Evolutionary conservation across 2,888 invertebrate genomes (phyloP), one percentile per base, ranked within the genome.

Genomic region (Drosophila siamana): DNA sequence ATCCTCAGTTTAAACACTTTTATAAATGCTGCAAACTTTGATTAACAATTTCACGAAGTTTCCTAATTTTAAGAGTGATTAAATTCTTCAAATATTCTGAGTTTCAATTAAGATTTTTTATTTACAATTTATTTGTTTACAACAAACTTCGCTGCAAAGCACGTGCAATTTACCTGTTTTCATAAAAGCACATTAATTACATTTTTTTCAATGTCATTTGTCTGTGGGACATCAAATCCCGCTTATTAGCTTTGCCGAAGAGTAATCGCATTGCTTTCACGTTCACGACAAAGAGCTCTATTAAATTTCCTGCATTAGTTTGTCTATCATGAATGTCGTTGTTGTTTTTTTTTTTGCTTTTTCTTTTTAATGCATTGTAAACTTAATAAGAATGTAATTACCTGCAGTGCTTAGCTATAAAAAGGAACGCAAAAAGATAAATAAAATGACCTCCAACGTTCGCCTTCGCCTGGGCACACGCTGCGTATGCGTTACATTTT

Each of bases 401-500:
- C 62, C 36, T 56, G 40, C 43, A 55, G 46, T 56, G 56, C 48
- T 56, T 43, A 43, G 63, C 41, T 55, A 66, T 66, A 71, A 67
- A 70, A 69, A 60, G 8, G 33, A 24, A 24, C 22, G 33, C 33
- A 33, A 40, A 40, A 43, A 51, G 13, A 30, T 26, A 41, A 28
- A 52, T 52, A 26, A 19, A 28, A 54, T 13, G 28, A 54, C 41
- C 28, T 41, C 30, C 50, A 38, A 44, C 30, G 54, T 41, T 11
- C 43, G 40, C 24, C 2, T 33, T 44, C 2, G n/a, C 24, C 22
- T 13, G 30, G 13, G n/a, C 60, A 48, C 65, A 77, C 69, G 55
- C 78, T 69, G 78, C 78, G 81, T 80, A 73, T 81, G 67, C 74
- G 65, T 55, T 52, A 60, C 62, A 54, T 56, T 54, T 50, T 54